phyloP scores from a whole-genome alignment of 53 echinoderm and acorn worm genomes.

The Arbacia lixula region DNA sequence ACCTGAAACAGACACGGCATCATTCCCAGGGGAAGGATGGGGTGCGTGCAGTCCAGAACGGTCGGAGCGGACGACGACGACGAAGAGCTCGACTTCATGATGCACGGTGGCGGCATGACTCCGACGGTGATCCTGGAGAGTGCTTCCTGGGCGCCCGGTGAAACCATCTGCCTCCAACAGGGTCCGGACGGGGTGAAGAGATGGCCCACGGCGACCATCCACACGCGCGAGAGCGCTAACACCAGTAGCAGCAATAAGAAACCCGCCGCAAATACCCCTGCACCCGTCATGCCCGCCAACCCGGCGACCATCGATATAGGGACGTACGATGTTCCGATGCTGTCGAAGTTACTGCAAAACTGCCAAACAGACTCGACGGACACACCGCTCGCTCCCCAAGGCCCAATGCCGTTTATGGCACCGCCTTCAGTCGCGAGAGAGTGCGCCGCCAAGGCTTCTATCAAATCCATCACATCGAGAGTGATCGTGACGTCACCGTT shows the following conservation, averaged over 20 bases:
- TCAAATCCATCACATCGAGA: no score
- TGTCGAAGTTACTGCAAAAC: constrained; percentile 3
- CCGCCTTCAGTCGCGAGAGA: not conserved
- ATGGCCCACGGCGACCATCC: no score
- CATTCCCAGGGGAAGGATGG: no score
- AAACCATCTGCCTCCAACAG: not conserved
- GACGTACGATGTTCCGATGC: not conserved
- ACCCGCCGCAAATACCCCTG: no score
- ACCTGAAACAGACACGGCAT: no score
- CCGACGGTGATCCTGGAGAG: not conserved
- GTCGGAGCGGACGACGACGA: not conserved
- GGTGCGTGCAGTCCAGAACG: constrained; percentile 5
- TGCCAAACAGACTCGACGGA: not conserved
- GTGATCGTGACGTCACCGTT: constrained; percentile 19
- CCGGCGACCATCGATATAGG: not conserved
- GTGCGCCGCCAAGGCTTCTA: no score
- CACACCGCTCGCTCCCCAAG: no score
- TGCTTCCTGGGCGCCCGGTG: constrained; percentile 2
- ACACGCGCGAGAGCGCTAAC: not conserved
- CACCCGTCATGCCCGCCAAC: not conserved
- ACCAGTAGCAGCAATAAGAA: not conserved
- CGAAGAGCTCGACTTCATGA: not conserved
- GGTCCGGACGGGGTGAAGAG: no score
- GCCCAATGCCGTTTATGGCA: constrained; percentile 2
- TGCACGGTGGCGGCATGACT: not conserved